These are phyloP conservation scores for Crotophaga sulcirostris DNA, from an alignment of 2,113 vertebrate genomes.

Conservation along the genomic window DNA sequence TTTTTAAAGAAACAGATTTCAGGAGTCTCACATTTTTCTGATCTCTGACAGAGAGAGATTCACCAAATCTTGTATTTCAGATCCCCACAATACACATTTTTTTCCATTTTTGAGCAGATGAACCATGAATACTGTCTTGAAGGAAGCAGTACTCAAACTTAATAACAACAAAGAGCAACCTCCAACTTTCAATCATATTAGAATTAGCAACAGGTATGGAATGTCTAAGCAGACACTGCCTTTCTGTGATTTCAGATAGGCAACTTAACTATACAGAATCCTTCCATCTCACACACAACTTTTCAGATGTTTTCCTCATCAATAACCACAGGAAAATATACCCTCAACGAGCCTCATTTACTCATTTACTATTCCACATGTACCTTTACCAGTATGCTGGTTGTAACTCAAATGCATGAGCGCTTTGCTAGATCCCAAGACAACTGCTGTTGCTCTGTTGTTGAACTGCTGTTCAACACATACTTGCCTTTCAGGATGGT, in stretches of 20 bases:
- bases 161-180: background rate
- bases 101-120: background rate
- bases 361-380: no score
- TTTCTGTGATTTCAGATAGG: background rate
- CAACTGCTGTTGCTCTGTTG: background rate
- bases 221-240: background rate
- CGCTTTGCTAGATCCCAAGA: background rate
- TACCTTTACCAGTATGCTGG: accelerated
- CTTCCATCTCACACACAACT: background rate
- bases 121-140: background rate
- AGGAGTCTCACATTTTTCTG: background rate
- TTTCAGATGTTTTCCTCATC: background rate
- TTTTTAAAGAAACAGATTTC: background rate
- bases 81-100: background rate
- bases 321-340: background rate
- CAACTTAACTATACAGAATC: background rate
- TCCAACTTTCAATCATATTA: background rate
- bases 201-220: background rate
- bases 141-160: background rate
- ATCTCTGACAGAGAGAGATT: background rate
- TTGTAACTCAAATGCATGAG: background rate
- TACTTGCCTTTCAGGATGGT: background rate
- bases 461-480: background rate
- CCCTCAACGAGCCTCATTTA: accelerated
- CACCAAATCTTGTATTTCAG: background rate